A percentile compares a stretch with the other conserved stretches of the same genome.
Conservation (phyloP, 2,888 invertebrate species). For the Trichogramma evanescens region DNA sequence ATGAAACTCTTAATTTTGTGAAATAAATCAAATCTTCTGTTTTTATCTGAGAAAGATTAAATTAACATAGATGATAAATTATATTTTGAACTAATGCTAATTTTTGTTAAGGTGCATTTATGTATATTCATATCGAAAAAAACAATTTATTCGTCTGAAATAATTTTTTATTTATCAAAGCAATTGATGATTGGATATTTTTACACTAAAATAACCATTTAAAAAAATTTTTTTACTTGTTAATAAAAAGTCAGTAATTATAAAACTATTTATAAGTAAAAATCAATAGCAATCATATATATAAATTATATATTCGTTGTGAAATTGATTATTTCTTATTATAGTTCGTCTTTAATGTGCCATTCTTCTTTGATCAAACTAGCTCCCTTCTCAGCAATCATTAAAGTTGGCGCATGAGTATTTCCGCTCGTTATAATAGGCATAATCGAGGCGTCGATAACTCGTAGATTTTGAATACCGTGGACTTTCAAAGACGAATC, state of each 20-base stretch:
- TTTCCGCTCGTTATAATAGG: conserved; percentile 58
- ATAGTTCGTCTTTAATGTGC: conserved; percentile 38
- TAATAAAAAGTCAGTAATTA: neutral
- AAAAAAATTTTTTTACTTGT: neutral
- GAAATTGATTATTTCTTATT: neutral
- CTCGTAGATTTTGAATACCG: conserved; percentile 52
- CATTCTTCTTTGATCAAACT: conserved; percentile 58
- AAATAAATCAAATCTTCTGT: too few relatives aligned
- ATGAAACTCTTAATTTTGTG: too few relatives aligned
- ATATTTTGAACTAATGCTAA: too few relatives aligned
- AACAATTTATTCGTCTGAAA: neutral
- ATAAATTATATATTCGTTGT: neutral
- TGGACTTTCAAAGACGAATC: conserved; percentile 53
- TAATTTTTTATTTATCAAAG: too few relatives aligned
- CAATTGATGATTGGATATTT: too few relatives aligned
- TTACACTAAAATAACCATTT: neutral
- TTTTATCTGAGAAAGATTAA: too few relatives aligned
- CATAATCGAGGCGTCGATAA: conserved; percentile 63
- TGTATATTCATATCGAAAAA: neutral
- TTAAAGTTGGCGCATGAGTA: conserved; percentile 57
- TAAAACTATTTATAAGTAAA: neutral
- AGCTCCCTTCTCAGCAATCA: conserved; percentile 62
- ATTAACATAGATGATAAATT: too few relatives aligned
- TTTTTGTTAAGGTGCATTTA: neutral
- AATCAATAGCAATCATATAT: neutral